Base-by-base conservation (phyloP, 1,140 invertebrate genomes). In the Hetaerina americana region DNA sequence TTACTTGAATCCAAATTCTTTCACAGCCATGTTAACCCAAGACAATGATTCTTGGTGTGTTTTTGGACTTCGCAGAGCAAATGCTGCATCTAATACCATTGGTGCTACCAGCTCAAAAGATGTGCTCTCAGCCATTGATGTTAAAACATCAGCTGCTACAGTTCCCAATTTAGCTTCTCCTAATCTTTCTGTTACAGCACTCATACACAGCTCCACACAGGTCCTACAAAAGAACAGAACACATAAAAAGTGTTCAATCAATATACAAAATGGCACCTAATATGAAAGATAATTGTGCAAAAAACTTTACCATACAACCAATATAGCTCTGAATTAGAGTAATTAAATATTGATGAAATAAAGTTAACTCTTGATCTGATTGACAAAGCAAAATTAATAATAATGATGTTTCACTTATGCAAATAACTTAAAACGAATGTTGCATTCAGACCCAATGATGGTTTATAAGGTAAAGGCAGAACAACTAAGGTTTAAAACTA, bases 61-160 rank as follows among this genome's bases (percentile, higher is more conserved):
- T 79, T 95, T 96, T 0, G 95, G 95, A 79, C 92, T 96, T 81
- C 95, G 96, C 79, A 95, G 92, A 68, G 79, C 89, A 79, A 95
- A 93, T 0, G 92, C 90, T 78, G 87, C 90, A 5, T 86, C 83
- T 0, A 92, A 77, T 5, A 91, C 87, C 78, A 90, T 87, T 66
- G 85, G 85, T 6, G 90, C 84, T 0, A 96, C 86, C 74, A 88
- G 88, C 71, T 94, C 91, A 25, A 96, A 81, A 49, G 85, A 88
- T 24, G 88, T 90, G 0, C 89, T 88, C 77, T 95, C 93, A 0
- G 91, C 88, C 66, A 94, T 87, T 27, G 86, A 84, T 0, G 89
- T 89, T 0, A 96, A 81, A 5, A 88, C 88, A 68, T 93, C 91
- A 18, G 84, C 84, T 0, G 90, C 90, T 15, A 85, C 77, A 0